phyloP scores from a whole-genome alignment of 2,888 invertebrate genomes.

The Pocota personata region DNA sequence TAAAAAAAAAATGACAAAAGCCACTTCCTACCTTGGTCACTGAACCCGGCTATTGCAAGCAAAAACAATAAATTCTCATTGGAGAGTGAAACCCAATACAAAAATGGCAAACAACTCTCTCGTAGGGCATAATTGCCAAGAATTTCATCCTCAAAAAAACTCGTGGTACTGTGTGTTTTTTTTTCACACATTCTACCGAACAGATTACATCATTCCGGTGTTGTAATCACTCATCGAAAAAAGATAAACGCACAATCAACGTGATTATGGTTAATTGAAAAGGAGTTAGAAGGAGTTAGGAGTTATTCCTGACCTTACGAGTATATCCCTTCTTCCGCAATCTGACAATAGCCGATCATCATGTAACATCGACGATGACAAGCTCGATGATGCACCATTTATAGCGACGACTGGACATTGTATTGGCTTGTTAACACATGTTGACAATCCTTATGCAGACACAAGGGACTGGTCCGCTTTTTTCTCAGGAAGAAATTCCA shows the following conservation, averaged over 20 bases:
- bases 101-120: constrained; percentile 40
- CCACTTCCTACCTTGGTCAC: constrained; percentile 25
- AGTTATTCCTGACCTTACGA: constrained; percentile 49
- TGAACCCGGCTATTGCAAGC: constrained; percentile 13
- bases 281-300: constrained; percentile 9
- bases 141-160: constrained; percentile 23
- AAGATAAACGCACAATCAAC: constrained; percentile 42
- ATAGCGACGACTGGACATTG: constrained; percentile 59
- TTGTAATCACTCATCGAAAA: constrained; percentile 16
- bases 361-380: constrained; percentile 26
- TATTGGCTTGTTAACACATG: constrained; percentile 62
- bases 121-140: constrained; percentile 39
- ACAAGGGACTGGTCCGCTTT: constrained; percentile 16
- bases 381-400: constrained; percentile 38
- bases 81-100: constrained; percentile 2
- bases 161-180: not conserved
- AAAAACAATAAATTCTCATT: not conserved
- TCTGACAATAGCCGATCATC: constrained; percentile 24
- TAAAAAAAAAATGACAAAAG: not conserved
- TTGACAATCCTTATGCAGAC: constrained; percentile 16
- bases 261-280: constrained; percentile 58
- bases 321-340: constrained; percentile 52
- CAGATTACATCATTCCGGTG: constrained; percentile 37
- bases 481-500: constrained; percentile 45
- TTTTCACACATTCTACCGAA: not conserved